phyloP scores from a whole-genome alignment of 2,113 vertebrate genomes.

The Prionailurus bengalensis region DNA sequence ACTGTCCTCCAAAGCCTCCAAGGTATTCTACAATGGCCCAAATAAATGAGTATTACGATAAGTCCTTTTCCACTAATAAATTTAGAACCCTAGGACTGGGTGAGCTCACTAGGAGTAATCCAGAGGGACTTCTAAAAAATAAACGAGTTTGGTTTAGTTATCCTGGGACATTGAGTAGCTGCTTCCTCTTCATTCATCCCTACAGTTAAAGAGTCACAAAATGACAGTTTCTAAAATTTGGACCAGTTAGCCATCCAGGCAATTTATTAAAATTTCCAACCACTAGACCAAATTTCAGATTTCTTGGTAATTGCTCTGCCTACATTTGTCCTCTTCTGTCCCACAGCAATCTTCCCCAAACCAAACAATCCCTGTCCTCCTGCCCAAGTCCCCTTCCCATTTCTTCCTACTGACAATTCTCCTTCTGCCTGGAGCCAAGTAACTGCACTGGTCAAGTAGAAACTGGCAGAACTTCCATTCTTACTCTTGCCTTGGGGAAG shows the following conservation, averaged over 20 bases:
- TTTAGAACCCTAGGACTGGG: not conserved
- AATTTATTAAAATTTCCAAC: not conserved
- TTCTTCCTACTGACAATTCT: not conserved
- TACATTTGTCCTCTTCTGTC: not conserved
- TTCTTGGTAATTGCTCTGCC: not conserved
- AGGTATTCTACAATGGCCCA: not conserved
- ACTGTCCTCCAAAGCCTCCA: not conserved
- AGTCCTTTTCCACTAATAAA: not conserved
- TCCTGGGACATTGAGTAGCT: not conserved
- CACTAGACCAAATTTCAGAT: not conserved
- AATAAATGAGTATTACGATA: not conserved
- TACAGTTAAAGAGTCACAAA: not conserved
- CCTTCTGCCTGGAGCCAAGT: not conserved
- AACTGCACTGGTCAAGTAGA: not conserved
- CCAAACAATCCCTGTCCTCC: no score
- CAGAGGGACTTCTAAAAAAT: not conserved
- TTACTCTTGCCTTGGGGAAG: not conserved
- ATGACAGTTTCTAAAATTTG: not conserved
- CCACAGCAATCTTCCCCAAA: not conserved
- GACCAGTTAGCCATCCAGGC: not conserved
- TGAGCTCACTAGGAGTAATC: not conserved
- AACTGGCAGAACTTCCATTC: not conserved
- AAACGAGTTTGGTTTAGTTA: not conserved
- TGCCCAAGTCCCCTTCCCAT: accelerated
- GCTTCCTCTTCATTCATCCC: not conserved